phyloP scores from a whole-genome alignment of 2,113 vertebrate species.

The Poeciliopsis occidentalis region DNA sequence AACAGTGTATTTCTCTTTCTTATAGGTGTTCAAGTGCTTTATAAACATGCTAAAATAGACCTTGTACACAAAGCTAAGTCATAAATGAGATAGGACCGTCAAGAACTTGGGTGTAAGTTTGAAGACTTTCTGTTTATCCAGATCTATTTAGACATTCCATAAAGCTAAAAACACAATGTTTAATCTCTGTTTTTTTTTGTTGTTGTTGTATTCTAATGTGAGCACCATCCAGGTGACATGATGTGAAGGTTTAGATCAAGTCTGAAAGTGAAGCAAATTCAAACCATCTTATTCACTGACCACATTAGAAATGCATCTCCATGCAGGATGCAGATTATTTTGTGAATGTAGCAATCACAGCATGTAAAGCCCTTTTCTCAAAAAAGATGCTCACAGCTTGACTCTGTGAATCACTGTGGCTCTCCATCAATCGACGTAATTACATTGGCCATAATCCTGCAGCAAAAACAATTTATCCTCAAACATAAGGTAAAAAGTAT shows the following conservation, averaged over 20 bases:
- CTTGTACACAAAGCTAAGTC: too few species aligned
- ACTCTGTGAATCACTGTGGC: constrained; percentile 47
- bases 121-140: too few species aligned
- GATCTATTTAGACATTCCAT: too few species aligned
- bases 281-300: constrained; percentile 1
- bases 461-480: constrained; percentile 62
- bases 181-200: too few species aligned
- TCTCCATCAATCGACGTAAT: constrained; percentile 51
- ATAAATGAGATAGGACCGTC: too few species aligned
- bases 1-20: too few species aligned
- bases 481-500: constrained; percentile 32
- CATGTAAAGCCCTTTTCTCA: constrained; percentile 46
- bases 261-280: not conserved
- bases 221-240: not conserved
- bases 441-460: constrained; percentile 62
- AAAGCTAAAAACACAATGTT: too few species aligned
- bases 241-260: not conserved
- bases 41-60: too few species aligned
- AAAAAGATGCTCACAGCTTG: constrained; percentile 65
- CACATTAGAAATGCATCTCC: not conserved
- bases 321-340: constrained; percentile 36
- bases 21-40: too few species aligned
- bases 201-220: not conserved
- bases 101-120: too few species aligned
- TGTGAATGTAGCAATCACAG: constrained; percentile 46